Evolutionary conservation across 2,113 vertebrate species (phyloP).

Genomic region (Scopus umbretta): DNA sequence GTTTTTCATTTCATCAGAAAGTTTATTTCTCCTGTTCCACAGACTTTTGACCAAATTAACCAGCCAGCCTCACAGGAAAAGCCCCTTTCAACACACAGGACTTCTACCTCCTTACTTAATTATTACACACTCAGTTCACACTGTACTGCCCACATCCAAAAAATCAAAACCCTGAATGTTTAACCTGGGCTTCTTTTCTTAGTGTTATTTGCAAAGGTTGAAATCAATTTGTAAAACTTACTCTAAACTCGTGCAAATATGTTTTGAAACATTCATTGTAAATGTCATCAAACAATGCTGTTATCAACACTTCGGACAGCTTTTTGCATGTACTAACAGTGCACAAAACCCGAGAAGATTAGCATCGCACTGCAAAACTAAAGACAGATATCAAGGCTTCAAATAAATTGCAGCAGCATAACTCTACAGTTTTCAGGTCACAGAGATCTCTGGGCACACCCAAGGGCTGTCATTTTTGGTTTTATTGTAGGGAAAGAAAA

Average conservation of each 20-base stretch:
- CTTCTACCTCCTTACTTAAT: background rate
- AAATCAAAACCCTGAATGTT: background rate
- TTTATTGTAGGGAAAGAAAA: background rate
- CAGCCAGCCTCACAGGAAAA: background rate
- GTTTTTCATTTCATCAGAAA: conserved; percentile 9
- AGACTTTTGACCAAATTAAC: conserved; percentile 14
- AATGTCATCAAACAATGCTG: conserved; percentile 59
- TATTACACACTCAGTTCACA: background rate
- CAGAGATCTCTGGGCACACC: conserved; percentile 50
- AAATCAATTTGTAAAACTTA: conserved; percentile 60
- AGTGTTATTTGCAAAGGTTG: background rate
- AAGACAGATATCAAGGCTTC: conserved; percentile 64
- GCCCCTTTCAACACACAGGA: background rate
- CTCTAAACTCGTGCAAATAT: conserved; percentile 56
- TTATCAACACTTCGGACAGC: conserved; percentile 69
- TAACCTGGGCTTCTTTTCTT: background rate
- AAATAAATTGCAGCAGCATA: conserved; percentile 41
- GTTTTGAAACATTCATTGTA: conserved; percentile 67
- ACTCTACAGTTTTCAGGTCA: conserved; percentile 58
- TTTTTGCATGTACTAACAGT: conserved; percentile 70
- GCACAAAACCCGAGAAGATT: conserved; percentile 71
- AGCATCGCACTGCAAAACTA: conserved; percentile 61
- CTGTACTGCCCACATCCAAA: background rate
- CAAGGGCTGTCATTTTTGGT: background rate
- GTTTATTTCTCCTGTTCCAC: background rate